Conservation (phyloP, 2,888 invertebrate genomes). For the Callyntrura guangdongensis region DNA sequence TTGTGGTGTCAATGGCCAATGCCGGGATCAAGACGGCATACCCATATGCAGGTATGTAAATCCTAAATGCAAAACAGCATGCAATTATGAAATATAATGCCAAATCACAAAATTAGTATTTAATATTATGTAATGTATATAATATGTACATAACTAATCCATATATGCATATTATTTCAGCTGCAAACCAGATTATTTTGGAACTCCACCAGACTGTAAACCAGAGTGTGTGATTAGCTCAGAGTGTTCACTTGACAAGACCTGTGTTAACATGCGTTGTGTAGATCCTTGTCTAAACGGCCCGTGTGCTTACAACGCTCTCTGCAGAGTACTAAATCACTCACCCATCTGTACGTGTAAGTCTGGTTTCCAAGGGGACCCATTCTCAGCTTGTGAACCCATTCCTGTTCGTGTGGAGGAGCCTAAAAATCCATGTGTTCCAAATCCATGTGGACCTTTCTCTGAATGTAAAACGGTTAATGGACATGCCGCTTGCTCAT, state of each 20-base stretch:
- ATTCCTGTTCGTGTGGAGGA: slow-evolving; percentile 69
- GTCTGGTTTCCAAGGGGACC: slow-evolving; percentile 76
- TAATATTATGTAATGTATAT: neutral
- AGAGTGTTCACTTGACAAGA: slow-evolving; percentile 89
- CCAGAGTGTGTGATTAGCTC: slow-evolving; percentile 96
- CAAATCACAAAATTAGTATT: too few relatives aligned
- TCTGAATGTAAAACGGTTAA: slow-evolving; percentile 89
- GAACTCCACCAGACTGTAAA: slow-evolving; percentile 88
- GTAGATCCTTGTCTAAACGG: slow-evolving; percentile 93
- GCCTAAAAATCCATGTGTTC: slow-evolving; percentile 84
- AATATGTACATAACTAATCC: too few relatives aligned
- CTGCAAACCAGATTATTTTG: slow-evolving; percentile 95
- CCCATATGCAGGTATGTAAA: too few relatives aligned
- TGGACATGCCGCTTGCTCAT: slow-evolving; percentile 89
- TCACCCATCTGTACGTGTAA: slow-evolving; percentile 92
- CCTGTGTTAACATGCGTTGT: slow-evolving; percentile 94
- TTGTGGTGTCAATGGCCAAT: slow-evolving; percentile 91
- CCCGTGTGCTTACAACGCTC: slow-evolving; percentile 91
- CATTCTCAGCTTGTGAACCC: slow-evolving; percentile 65
- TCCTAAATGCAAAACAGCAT: too few relatives aligned
- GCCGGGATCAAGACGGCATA: slow-evolving; percentile 88
- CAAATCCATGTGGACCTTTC: slow-evolving; percentile 87
- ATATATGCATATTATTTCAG: too few relatives aligned
- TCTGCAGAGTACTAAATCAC: slow-evolving; percentile 93
- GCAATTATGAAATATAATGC: too few relatives aligned